Conservation (phyloP, 2,113 vertebrate species). For the Poeciliopsis turrubarensis region DNA sequence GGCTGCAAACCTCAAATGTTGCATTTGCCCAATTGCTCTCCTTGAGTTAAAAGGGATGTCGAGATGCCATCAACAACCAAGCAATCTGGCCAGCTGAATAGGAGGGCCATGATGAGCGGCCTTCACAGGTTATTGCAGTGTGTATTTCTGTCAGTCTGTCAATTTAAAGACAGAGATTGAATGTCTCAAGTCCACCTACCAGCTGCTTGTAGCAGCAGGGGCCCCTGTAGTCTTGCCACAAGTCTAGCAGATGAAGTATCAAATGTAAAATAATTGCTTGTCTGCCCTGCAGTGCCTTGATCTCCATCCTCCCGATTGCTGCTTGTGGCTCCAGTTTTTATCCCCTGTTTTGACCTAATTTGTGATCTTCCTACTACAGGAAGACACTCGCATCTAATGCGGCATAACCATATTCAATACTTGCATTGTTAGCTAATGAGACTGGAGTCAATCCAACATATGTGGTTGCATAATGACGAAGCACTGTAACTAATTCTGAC, state of each 20-base stretch:
- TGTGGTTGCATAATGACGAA: constrained; percentile 44
- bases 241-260: constrained; percentile 48
- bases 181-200: constrained; percentile 57
- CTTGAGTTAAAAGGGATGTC: constrained; percentile 59
- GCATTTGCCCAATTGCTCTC: constrained; percentile 45
- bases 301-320: constrained; percentile 48
- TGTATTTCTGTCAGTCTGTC: constrained; percentile 63
- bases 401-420: constrained; percentile 32
- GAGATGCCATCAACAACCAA: constrained; percentile 61
- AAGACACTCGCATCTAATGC: constrained; percentile 37
- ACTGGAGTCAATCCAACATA: constrained; percentile 5
- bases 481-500: not conserved
- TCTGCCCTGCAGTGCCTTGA: constrained; percentile 40
- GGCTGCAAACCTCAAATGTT: constrained; percentile 62
- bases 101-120: constrained; percentile 48
- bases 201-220: constrained; percentile 68
- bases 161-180: constrained; percentile 71
- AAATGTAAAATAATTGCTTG: constrained; percentile 68
- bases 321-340: constrained; percentile 22
- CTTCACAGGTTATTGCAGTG: constrained; percentile 53
- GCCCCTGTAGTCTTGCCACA: constrained; percentile 53
- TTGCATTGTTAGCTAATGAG: constrained; percentile 44
- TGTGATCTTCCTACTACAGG: constrained; percentile 35
- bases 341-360: constrained; percentile 45
- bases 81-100: constrained; percentile 67